phyloP scores from a whole-genome alignment of 2,888 invertebrate genomes.

The Papilio demoleus region DNA sequence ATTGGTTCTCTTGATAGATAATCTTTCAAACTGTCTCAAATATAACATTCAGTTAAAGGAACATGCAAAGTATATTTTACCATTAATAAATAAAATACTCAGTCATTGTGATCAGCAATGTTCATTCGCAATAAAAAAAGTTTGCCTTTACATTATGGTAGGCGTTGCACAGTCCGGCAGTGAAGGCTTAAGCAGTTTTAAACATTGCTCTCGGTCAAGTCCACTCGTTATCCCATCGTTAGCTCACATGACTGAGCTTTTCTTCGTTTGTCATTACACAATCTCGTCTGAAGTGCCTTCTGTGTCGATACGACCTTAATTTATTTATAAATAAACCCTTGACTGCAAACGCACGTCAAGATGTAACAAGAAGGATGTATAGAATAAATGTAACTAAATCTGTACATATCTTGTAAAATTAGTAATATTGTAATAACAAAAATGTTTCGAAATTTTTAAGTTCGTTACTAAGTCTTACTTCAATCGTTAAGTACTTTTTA shows the following conservation, averaged over 20 bases:
- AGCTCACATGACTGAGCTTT: slow-evolving; percentile 71
- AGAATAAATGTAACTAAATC: background rate
- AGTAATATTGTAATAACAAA: no score
- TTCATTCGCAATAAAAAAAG: slow-evolving; percentile 43
- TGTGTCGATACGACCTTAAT: slow-evolving; percentile 67
- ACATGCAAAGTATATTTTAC: slow-evolving; percentile 1
- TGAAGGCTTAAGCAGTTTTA: slow-evolving; percentile 53
- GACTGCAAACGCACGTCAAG: slow-evolving; percentile 40
- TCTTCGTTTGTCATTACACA: slow-evolving; percentile 63
- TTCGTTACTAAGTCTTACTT: no score
- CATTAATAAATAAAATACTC: slow-evolving; percentile 15
- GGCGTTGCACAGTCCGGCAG: slow-evolving; percentile 41
- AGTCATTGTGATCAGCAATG: slow-evolving; percentile 30
- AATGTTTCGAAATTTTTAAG: no score
- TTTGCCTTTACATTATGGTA: slow-evolving; percentile 48
- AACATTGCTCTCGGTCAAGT: slow-evolving; percentile 49
- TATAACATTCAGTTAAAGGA: background rate
- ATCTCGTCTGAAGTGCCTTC: slow-evolving; percentile 68
- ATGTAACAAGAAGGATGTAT: slow-evolving; percentile 6
- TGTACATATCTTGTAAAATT: background rate
- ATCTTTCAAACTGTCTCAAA: no score
- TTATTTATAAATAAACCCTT: slow-evolving; percentile 78
- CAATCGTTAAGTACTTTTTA: background rate
- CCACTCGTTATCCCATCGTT: slow-evolving; percentile 64
- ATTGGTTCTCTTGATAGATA: no score